Conservation (phyloP, 2,888 invertebrate genomes). For the Cyrtodaria siliqua region DNA sequence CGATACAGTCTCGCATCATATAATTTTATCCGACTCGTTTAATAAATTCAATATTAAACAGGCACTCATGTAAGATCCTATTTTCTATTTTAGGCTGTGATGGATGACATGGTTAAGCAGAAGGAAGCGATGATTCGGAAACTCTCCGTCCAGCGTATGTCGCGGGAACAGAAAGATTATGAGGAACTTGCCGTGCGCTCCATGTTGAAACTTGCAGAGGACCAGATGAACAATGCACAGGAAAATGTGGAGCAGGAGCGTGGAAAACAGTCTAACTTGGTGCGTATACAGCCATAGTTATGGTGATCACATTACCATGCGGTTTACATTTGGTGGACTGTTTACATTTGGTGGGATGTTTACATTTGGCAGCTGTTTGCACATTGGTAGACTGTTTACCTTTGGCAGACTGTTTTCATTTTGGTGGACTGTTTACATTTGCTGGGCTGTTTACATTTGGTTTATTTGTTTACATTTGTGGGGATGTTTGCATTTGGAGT, state of each 20-base stretch:
- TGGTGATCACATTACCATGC: no score
- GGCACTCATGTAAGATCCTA: no score
- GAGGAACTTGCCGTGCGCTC: slow-evolving; percentile 65
- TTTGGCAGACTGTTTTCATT: background rate
- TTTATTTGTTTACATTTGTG: no score
- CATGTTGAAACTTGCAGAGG: slow-evolving; percentile 64
- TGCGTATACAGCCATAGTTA: no score
- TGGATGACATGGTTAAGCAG: slow-evolving; percentile 63
- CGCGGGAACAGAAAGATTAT: slow-evolving; percentile 67
- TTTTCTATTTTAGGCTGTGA: slow-evolving; percentile 59
- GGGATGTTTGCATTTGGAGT: no score
- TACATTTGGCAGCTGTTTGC: background rate
- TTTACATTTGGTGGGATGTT: background rate
- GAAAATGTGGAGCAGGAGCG: slow-evolving; percentile 60
- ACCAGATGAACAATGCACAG: slow-evolving; percentile 50
- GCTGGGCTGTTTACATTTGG: background rate
- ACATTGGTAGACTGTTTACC: background rate
- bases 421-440: background rate
- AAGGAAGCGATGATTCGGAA: slow-evolving; percentile 54
- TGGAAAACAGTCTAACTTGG: slow-evolving; percentile 67
- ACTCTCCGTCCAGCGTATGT: slow-evolving; percentile 63
- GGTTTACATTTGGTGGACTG: background rate
- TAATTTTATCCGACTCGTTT: no score
- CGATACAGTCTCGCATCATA: no score
- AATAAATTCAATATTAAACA: no score